Base-by-base conservation (phyloP, 2,113 vertebrate species). In the Otocyon megalotis region DNA sequence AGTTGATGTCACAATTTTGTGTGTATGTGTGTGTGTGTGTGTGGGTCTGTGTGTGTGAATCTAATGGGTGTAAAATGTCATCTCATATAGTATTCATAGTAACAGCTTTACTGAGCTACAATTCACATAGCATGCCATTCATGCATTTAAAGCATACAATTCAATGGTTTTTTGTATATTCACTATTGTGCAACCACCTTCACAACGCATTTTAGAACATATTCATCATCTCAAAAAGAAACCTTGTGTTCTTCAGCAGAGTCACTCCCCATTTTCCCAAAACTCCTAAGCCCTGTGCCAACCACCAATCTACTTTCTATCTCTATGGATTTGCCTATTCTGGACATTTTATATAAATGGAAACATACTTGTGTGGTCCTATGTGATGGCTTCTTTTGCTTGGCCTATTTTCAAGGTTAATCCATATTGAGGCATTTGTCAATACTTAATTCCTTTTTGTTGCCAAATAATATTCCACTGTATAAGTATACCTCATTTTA, bases 301-400 rank as follows among this genome's bases (percentile, higher is more conserved):
- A 53, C 30, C 54, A 86, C 30, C 32, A 71, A 72, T 32, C 54
- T 85, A 80, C 43, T 54, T 79, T 95, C 58, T 71, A 10, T 86
- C n/a, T 71, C 32, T 84, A 83, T 54, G 60, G 62, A 72, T 71
- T 28, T 80, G 71, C 37, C 88, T 62, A 79, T 53, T 92, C 17
- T 80, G 14, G 62, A 62, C 32, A 54, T 80, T 86, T 54, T 20
- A 32, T 58, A 95, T n/a, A 87, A 95, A 95, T 80, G 14, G 71
- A 71, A 69, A 69, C 35, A 91, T 26, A 50, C 13, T 20, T 32
- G 58, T 11, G 26, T 81, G 54, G 54, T 69, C 30, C 43, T 71
- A 22, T 43, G 74, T 80, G 63, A n/a, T 80, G 48, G 53, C 11
- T 56, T 77, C 35, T 90, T 90, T 83, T 58, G 60, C 35, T 84